Evolutionary conservation across 2,888 invertebrate genomes (phyloP).

Genomic region (Sminthurides aquaticus): DNA sequence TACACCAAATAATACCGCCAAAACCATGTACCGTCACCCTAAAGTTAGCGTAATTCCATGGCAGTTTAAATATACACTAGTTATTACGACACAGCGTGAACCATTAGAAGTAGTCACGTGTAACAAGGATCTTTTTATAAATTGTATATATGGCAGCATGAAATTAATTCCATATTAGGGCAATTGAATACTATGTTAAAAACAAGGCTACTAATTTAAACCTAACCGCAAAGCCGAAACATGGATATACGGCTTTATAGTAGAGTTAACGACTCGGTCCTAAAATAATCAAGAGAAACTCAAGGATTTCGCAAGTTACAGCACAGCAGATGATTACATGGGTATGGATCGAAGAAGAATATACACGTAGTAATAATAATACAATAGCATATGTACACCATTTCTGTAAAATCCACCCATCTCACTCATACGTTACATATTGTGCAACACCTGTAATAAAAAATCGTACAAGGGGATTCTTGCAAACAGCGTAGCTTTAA

Average conservation of each 20-base stretch:
- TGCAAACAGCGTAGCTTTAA: not conserved
- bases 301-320: not conserved
- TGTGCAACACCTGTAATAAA: not conserved
- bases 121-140: not conserved
- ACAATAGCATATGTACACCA: not conserved
- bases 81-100: not conserved
- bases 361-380: not conserved
- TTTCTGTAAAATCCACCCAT: too few species aligned
- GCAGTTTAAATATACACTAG: not conserved
- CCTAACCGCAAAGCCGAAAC: too few species aligned
- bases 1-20: not conserved
- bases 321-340: not conserved
- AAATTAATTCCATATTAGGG: too few species aligned
- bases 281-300: not conserved
- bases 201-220: too few species aligned
- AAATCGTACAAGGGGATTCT: not conserved
- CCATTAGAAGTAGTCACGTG: not conserved
- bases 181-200: too few species aligned
- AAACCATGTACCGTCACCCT: too few species aligned
- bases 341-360: not conserved
- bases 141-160: not conserved
- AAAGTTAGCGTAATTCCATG: not conserved
- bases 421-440: not conserved
- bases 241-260: too few species aligned
- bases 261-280: too few species aligned